These are phyloP conservation scores for Cyprinella venusta DNA, from an alignment of 2,797 vertebrate species.

Conservation along the genomic window DNA sequence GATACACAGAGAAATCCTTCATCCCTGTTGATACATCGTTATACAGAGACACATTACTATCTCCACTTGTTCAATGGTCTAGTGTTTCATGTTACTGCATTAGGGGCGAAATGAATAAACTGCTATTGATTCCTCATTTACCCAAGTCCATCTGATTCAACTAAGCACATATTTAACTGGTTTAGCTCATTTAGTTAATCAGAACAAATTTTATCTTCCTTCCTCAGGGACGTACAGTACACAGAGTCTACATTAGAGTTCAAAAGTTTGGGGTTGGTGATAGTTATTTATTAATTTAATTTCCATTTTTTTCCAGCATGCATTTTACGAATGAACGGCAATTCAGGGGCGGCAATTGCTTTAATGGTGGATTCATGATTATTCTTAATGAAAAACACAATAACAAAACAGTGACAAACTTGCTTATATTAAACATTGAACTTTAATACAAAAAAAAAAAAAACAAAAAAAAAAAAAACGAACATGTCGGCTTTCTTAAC, in stretches of 20 bases:
- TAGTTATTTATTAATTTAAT: no score
- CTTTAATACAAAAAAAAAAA: no score
- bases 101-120: neutral
- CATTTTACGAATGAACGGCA: no score
- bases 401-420: no score
- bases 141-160: slow-evolving; percentile 2
- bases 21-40: neutral
- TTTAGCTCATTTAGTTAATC: slow-evolving; percentile 12
- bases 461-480: no score
- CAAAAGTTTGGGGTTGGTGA: neutral
- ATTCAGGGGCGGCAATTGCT: no score
- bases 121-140: slow-evolving; percentile 44
- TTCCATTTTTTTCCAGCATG: no score
- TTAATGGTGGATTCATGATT: no score
- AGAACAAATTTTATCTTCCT: neutral
- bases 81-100: slow-evolving; percentile 37
- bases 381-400: no score
- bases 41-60: slow-evolving; percentile 12
- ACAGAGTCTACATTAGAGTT: neutral
- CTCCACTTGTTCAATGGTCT: neutral
- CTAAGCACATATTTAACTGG: slow-evolving; percentile 28
- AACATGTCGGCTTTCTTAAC: no score
- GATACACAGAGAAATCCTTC: slow-evolving; percentile 57
- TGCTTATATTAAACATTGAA: no score
- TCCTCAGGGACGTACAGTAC: neutral